Evolutionary conservation across 2,797 vertebrate species (phyloP).

Genomic region (Yasuhikotakia modesta): DNA sequence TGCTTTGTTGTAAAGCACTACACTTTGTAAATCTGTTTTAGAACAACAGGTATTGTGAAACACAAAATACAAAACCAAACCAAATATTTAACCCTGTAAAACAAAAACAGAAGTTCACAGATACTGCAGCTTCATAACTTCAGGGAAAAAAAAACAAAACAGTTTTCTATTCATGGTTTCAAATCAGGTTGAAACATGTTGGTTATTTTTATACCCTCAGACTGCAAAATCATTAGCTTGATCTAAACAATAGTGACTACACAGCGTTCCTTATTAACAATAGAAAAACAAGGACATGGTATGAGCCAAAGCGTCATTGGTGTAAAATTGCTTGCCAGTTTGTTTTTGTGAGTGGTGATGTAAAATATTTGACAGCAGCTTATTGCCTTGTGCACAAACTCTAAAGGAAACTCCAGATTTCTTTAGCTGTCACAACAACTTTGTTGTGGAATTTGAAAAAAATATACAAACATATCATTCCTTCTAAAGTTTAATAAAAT

Average conservation of each 20-base stretch:
- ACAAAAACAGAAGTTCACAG: not conserved
- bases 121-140: not conserved
- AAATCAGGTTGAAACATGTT: not conserved
- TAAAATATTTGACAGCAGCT: constrained; percentile 18
- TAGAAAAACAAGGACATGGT: not conserved
- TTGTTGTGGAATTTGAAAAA: not conserved
- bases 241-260: not conserved
- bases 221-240: not conserved
- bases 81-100: not conserved
- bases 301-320: not conserved
- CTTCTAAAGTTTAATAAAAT: not conserved
- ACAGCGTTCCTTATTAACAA: not conserved
- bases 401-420: not conserved
- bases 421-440: not conserved
- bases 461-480: not conserved
- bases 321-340: not conserved
- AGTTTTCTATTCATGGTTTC: not conserved
- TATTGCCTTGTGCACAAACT: not conserved
- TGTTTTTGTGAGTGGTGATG: not conserved
- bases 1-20: no score
- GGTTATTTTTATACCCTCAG: not conserved
- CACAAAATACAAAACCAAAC: not conserved
- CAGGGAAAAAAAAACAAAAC: not conserved
- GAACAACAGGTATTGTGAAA: no score
- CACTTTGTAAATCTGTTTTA: no score